These are phyloP conservation scores for Myotis planiceps DNA, from an alignment of 2,797 vertebrate species.

Conservation along the genomic window DNA sequence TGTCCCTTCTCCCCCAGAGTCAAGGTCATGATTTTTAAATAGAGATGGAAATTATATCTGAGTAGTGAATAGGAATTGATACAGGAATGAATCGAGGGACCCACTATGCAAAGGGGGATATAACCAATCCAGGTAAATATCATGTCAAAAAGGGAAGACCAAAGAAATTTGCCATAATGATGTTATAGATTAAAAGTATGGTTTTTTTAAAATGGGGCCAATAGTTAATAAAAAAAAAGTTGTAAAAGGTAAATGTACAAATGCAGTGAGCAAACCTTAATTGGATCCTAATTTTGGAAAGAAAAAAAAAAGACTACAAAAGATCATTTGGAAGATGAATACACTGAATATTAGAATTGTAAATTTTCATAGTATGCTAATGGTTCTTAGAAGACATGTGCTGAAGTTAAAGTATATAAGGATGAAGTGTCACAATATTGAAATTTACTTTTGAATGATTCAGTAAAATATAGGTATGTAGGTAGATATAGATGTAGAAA, in stretches of 20 bases:
- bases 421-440: not conserved
- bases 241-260: not conserved
- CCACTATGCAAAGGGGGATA: not conserved
- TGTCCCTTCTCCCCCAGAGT: not conserved
- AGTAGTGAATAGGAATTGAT: not conserved
- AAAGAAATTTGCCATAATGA: not conserved
- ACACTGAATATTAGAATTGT: not conserved
- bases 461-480: not conserved
- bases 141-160: not conserved
- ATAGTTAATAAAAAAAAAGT: not conserved
- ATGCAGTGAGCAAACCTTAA: not conserved
- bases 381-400: not conserved
- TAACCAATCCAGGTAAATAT: not conserved
- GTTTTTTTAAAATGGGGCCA: not conserved
- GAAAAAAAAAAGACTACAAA: not conserved
- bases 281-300: not conserved
- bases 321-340: not conserved
- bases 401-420: conserved; percentile 12
- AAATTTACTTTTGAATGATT: not conserved
- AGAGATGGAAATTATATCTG: not conserved
- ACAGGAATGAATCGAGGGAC: not conserved
- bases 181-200: not conserved
- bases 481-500: not conserved
- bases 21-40: not conserved
- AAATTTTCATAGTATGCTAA: not conserved